These are phyloP conservation scores for Epinephelus lanceolatus DNA, from an alignment of 2,113 vertebrate species.

Conservation along the genomic window DNA sequence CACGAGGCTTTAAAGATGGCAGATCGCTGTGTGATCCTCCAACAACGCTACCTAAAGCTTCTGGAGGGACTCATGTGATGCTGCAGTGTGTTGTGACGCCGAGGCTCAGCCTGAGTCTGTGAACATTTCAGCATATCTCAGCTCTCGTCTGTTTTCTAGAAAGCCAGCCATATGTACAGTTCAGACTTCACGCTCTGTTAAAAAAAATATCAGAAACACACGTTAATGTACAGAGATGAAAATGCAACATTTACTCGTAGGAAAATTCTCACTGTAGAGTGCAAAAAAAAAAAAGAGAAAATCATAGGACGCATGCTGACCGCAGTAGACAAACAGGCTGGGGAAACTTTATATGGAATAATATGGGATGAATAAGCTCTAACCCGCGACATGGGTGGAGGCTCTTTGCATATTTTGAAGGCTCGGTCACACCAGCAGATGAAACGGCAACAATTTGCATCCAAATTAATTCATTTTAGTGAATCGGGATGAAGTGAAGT, in stretches of 20 bases:
- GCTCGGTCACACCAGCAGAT: conserved; percentile 25
- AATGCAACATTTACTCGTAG: conserved; percentile 52
- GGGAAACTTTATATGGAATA: conserved; percentile 43
- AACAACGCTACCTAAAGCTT: neutral
- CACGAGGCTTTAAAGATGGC: conserved; percentile 8
- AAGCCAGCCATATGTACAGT: conserved; percentile 66
- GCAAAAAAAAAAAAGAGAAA: conserved; percentile 33
- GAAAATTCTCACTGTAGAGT: conserved; percentile 60
- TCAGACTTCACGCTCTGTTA: neutral
- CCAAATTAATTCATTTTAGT: neutral
- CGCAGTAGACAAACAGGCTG: conserved; percentile 68
- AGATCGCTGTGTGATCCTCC: conserved; percentile 9
- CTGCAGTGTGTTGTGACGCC: neutral
- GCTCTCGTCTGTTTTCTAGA: conserved; percentile 45
- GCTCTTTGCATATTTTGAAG: conserved; percentile 6
- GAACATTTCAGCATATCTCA: conserved; percentile 19
- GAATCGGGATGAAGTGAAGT: neutral
- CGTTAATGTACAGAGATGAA: conserved; percentile 62
- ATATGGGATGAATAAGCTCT: conserved; percentile 13
- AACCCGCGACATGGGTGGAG: neutral
- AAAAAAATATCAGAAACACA: conserved; percentile 38
- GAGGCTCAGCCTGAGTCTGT: neutral
- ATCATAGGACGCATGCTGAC: conserved; percentile 77
- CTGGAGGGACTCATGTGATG: conserved; percentile 18
- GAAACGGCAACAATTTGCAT: neutral